Evolutionary conservation across 2,888 invertebrate species (phyloP).

Genomic region (Tachystola acroxantha): DNA sequence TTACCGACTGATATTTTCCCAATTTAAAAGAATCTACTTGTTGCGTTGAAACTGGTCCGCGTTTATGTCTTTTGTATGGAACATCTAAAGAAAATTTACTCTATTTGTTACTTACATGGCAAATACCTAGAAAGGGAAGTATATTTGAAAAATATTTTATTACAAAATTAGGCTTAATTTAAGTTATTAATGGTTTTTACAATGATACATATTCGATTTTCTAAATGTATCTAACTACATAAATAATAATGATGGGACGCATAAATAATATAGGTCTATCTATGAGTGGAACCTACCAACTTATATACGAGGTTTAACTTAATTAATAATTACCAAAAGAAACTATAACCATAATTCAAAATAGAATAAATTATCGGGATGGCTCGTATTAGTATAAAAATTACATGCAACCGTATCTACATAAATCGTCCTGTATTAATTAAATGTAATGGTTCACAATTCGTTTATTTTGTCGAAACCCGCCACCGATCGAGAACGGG

Average conservation of each 20-base stretch:
- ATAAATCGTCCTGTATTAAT: constrained; percentile 65
- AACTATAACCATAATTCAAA: constrained; percentile 51
- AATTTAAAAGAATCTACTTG: too few species aligned
- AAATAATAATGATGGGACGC: constrained; percentile 1
- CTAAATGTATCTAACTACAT: not conserved
- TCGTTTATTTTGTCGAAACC: constrained; percentile 44
- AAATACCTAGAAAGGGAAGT: too few species aligned
- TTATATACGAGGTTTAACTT: constrained; percentile 27
- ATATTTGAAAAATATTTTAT: too few species aligned
- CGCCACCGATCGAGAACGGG: constrained; percentile 51
- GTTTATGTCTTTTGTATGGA: constrained; percentile 11
- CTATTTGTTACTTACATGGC: too few species aligned
- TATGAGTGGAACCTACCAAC: constrained; percentile 17
- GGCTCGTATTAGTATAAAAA: constrained; percentile 45
- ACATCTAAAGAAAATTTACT: not conserved
- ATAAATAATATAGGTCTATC: constrained; percentile 9
- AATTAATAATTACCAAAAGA: constrained; percentile 32
- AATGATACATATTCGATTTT: too few species aligned
- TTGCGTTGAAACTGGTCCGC: too few species aligned
- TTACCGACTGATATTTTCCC: too few species aligned
- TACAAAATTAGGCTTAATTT: too few species aligned
- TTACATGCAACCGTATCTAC: constrained; percentile 50
- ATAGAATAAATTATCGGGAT: constrained; percentile 41
- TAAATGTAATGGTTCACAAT: constrained; percentile 62
- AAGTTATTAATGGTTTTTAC: too few species aligned